Evolutionary conservation across 2,113 vertebrate species (phyloP).

Genomic region (Siniperca knerii): DNA sequence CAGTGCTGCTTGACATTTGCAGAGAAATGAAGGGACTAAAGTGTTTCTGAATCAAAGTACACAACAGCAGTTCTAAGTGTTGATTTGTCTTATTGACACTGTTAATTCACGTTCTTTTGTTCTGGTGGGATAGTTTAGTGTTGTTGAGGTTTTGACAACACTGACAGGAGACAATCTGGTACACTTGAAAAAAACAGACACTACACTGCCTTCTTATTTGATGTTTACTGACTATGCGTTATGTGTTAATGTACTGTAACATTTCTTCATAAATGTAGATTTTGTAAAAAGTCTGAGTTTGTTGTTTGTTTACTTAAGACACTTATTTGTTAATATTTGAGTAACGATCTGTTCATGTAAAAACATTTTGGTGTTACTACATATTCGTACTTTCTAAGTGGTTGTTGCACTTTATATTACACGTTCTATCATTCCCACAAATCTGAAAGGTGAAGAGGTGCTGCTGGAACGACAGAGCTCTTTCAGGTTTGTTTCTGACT

Average conservation of each 20-base stretch:
- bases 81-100: constrained; percentile 4
- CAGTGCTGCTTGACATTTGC: constrained; percentile 31
- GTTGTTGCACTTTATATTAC: not conserved
- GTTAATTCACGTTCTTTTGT: constrained; percentile 9
- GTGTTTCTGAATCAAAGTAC: constrained; percentile 53
- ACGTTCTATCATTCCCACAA: not conserved
- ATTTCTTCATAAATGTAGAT: constrained; percentile 43
- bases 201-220: constrained; percentile 40
- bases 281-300: constrained; percentile 48
- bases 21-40: constrained; percentile 6
- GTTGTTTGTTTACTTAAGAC: constrained; percentile 16
- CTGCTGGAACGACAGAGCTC: constrained; percentile 5
- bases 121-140: constrained; percentile 1
- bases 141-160: not conserved
- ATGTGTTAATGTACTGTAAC: constrained; percentile 45
- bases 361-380: not conserved
- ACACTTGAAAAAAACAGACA: constrained; percentile 63
- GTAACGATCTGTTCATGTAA: not conserved
- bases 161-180: constrained; percentile 44
- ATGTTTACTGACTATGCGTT: constrained; percentile 52
- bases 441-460: not conserved
- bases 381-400: not conserved
- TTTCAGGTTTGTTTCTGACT: constrained; percentile 26
- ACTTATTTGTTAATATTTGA: not conserved
- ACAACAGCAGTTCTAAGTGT: constrained; percentile 29